A percentile compares a stretch with the other conserved stretches of the same genome.
phyloP scores from a whole-genome alignment of 2,113 vertebrate genomes.

The Sinocyclocheilus anophthalmus region DNA sequence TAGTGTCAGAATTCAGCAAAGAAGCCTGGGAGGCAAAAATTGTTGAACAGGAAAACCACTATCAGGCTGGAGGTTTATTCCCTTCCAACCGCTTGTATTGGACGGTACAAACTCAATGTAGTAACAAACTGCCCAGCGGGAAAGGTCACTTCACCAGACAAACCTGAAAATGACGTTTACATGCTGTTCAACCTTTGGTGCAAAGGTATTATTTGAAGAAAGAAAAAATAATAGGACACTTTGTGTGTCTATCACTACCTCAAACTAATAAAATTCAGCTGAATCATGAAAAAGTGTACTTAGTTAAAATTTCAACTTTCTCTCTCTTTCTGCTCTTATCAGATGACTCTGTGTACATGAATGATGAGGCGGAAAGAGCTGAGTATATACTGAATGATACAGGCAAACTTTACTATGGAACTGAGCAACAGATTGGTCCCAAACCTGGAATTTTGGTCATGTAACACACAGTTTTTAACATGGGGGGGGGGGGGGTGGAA shows the following conservation, averaged over 20 bases:
- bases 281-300: background rate
- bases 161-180: conserved; percentile 72
- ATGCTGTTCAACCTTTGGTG: conserved; percentile 88
- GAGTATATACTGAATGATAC: conserved; percentile 78
- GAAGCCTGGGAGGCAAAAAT: conserved; percentile 63
- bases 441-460: conserved; percentile 90
- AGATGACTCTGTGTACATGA: conserved; percentile 1
- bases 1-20: background rate
- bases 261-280: too few relatives aligned
- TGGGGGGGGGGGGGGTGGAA: too few relatives aligned
- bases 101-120: conserved; percentile 80
- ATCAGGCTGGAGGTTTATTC: conserved; percentile 76
- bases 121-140: conserved; percentile 65
- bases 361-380: background rate
- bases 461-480: conserved; percentile 18
- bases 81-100: conserved; percentile 75
- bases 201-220: background rate
- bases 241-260: background rate
- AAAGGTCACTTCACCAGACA: conserved; percentile 65
- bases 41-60: conserved; percentile 66
- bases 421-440: conserved; percentile 87
- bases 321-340: background rate
- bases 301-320: background rate
- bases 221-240: background rate
- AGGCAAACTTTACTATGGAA: conserved; percentile 89